Base-by-base conservation (phyloP, 2,888 invertebrate species). In the Alsophila aescularia region DNA sequence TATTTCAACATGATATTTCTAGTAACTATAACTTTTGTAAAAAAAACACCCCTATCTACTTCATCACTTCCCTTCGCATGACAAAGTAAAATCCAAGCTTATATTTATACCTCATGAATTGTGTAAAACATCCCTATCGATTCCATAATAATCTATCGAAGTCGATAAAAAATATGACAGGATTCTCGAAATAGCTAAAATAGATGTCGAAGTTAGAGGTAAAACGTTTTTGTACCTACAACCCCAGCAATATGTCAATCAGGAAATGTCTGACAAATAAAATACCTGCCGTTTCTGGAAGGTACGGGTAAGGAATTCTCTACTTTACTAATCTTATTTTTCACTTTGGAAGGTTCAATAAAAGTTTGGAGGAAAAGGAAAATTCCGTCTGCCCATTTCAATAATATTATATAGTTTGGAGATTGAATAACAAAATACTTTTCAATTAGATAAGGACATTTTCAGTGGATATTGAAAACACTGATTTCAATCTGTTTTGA, bases 141-240 rank as follows among this genome's bases (percentile, higher is more conserved):
- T 74, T 39, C 39, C 1, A 24, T 13, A n/a, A 24, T 2, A 35
- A 1, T 29, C 27, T 32, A 21, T 10, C 7, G 4, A 12, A 37
- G 2, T 27, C 14, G 14, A 15, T 27, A 40, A 40, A 74, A 68
- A 74, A 74, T 70, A 70, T 65, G 67, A 67, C 59, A 62, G 62
- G 67, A 67, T 63, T 70, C 66, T 68, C 60, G 62, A 56, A 51
- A 48, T 55, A 61, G 29, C 2, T 29, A n/a, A 29, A 29, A 29
- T 8, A 1, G 29, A 55, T 67, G 64, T 60, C 66, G 60, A 36
- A 45, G 45, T 36, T 35, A 15, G 6, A 45, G 6, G 45, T 27
- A 34, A 43, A 43, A 43, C 16, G 31, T 42, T 42, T 42, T 32
- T 6, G 7, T 8, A 2, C 36, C 0, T 10, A 10, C 3, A 2